Evolutionary conservation across 2,888 invertebrate genomes (phyloP), one percentile per base, ranked within the genome.

Genomic region (Sericinus montela): DNA sequence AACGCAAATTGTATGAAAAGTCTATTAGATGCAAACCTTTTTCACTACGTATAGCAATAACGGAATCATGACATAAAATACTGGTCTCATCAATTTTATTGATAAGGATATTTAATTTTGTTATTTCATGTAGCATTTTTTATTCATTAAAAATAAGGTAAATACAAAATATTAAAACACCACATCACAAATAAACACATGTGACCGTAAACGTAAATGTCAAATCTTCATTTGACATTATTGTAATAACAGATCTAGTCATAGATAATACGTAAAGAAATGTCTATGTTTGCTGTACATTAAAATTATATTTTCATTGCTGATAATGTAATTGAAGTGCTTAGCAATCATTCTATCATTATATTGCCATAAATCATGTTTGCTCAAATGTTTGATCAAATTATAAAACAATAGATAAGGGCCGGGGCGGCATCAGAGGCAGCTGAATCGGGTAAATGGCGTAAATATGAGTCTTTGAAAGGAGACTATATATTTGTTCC

Each of bases 201-300:
- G n/a, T 29, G n/a, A 29, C 1, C 1, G 2, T 5, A 19, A 19
- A 19, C 5, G 19, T 19, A 2, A 19, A 19, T 5, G 19, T 19
- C 19, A n/a, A n/a, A n/a, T n/a, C n/a, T n/a, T n/a, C n/a, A n/a
- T n/a, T n/a, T n/a, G n/a, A n/a, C n/a, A n/a, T n/a, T n/a, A n/a
- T n/a, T n/a, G n/a, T n/a, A n/a, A n/a, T n/a, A n/a, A n/a, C n/a
- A n/a, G n/a, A n/a, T n/a, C n/a, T n/a, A n/a, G n/a, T n/a, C n/a
- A n/a, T n/a, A n/a, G n/a, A n/a, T n/a, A n/a, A n/a, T n/a, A n/a
- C n/a, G n/a, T n/a, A n/a, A n/a, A n/a, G n/a, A 88, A 57, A 69
- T 86, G 79, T 62, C 86, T 75, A 45, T 84, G 67, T 68, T 88
- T 88, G 47, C 65, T 72, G 50, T 58, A 85, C 1, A 80, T 13